Evolutionary conservation across 2,888 invertebrate genomes (phyloP).

Genomic region (Antheraea assamensis): DNA sequence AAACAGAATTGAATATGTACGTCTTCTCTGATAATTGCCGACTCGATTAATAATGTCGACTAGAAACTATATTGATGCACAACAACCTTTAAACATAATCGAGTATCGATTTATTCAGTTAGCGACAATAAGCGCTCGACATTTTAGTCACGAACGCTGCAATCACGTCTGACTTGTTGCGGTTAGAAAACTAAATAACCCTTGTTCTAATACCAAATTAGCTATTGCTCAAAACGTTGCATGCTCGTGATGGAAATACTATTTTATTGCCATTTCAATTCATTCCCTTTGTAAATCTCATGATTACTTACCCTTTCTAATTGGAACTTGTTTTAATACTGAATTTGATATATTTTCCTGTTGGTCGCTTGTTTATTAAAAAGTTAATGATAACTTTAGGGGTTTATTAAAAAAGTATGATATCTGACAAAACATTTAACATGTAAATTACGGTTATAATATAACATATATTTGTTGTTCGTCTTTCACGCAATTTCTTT

Average conservation of each 20-base stretch:
- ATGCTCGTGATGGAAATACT: constrained; percentile 20
- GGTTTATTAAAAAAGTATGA: constrained; percentile 1
- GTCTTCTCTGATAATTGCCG: neutral
- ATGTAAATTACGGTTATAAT: neutral
- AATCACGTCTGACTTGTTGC: constrained; percentile 47
- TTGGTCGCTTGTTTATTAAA: neutral
- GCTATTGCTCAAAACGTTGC: constrained; percentile 51
- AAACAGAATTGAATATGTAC: neutral
- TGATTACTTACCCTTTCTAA: neutral
- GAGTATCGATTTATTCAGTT: constrained; percentile 34
- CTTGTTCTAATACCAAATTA: constrained; percentile 50
- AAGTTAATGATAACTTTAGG: neutral
- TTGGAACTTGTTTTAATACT: constrained; percentile 12
- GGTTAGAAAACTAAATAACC: constrained; percentile 68
- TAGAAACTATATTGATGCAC: constrained; percentile 40
- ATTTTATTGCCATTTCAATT: constrained; percentile 17
- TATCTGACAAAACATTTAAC: constrained; percentile 8
- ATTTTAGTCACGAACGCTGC: constrained; percentile 41
- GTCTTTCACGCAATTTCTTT: neutral
- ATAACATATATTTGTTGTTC: neutral
- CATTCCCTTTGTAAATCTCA: constrained; percentile 5
- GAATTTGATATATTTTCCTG: constrained; percentile 15
- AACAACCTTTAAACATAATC: constrained; percentile 29
- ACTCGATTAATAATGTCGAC: constrained; percentile 13
- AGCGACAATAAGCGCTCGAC: constrained; percentile 26